Evolutionary conservation across 2,113 vertebrate species (phyloP), one percentile per base, ranked within the genome.

Genomic region (Empidonax traillii): DNA sequence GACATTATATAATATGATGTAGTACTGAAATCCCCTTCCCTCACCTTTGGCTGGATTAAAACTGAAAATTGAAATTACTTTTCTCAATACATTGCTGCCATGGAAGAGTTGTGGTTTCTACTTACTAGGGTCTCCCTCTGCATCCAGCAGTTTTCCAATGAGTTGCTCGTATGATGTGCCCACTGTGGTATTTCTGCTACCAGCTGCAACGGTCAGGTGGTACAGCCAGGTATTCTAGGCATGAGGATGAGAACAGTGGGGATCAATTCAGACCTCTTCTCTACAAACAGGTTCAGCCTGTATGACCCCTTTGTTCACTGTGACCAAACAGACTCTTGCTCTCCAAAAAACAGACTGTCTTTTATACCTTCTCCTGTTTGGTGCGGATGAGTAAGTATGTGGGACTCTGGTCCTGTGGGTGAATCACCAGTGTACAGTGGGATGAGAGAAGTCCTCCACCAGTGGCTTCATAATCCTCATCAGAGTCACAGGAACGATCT

Each of bases 401-500:
- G 15, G 99, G 99, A 89, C 99, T 99, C 96, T 99, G 98, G 79
- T 99, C 98, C 91, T 98, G 97, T 10, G 99, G 98, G 86, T 99
- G 98, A 79, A 99, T 98, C 96, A 98, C 98, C 90, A 99, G 3
- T 2, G 99, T 99, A 92, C 97, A 99, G 92, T 99, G 98, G 12
- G 98, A 98, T 37, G 98, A 99, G 7, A 98, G 95, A 93, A 99
- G 98, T 14, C 98, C 98, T 65, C 98, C 97, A 69, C 98, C 96
- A 49, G 98, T 97, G 3, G 98, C 94, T 96, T 99, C 99, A 49
- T 99, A 99, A 96, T 99, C 99, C 94, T 99, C 99, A 30, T 99
- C 99, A 7, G 99, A 99, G 88, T 99, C 99, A 94, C 98, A 99
- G 74, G 99, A 99, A 51, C 98, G 98, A 80, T 99, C 99, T 72